Evolutionary conservation across 2,797 vertebrate genomes (phyloP).

Genomic region (Loris lydekkerianus): DNA sequence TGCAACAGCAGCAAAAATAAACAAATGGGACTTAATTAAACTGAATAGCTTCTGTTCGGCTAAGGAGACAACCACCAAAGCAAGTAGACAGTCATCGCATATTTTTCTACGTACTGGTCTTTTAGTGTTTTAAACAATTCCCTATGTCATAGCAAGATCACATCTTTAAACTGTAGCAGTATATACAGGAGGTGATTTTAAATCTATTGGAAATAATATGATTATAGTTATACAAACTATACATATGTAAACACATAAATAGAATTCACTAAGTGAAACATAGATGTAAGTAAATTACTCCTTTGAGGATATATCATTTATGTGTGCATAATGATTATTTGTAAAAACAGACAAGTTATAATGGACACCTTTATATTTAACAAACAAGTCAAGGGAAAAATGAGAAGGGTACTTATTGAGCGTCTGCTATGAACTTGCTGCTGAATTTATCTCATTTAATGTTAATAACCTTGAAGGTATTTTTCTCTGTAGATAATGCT

Average conservation of each 20-base stretch:
- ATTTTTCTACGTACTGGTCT: not conserved
- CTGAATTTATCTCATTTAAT: not conserved
- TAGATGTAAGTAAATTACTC: not conserved
- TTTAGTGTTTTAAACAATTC: constrained; percentile 34
- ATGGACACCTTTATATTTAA: not conserved
- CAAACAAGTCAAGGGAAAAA: not conserved
- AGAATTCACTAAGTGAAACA: not conserved
- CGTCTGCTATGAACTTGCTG: not conserved
- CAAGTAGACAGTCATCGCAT: not conserved
- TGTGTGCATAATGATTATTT: not conserved
- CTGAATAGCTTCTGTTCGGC: too few relatives aligned
- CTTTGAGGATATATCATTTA: not conserved
- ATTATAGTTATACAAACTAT: not conserved
- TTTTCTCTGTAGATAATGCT: not conserved
- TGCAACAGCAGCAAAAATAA: too few relatives aligned
- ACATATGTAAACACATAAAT: not conserved
- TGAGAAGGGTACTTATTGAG: not conserved
- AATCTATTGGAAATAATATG: not conserved
- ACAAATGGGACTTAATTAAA: too few relatives aligned
- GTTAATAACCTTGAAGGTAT: not conserved
- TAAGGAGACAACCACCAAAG: too few relatives aligned
- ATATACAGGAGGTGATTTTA: not conserved
- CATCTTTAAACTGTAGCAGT: not conserved
- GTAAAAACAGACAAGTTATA: not conserved
- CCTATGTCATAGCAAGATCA: not conserved